Base-by-base conservation (phyloP, 2,888 invertebrate species). In the Aromia moschata region DNA sequence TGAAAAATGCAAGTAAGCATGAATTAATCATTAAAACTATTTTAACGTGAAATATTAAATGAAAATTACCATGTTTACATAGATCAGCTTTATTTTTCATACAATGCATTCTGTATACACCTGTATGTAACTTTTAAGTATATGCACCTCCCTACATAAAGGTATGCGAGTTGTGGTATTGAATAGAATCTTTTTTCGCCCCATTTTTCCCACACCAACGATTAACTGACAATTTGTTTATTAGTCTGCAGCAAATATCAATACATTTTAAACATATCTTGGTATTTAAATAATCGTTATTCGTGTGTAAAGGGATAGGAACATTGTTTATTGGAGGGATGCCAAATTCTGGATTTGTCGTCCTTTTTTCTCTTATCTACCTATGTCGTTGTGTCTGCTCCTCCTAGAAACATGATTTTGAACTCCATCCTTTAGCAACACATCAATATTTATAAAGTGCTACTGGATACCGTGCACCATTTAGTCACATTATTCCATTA, bases 321-420 rank as follows among this genome's bases (percentile, higher is more conserved):
- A 94, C 94, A 71, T 88, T 84, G 68, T 90, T 90, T 84, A 96
- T 90, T 0, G 96, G 95, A 0, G 94, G 93, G 81, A 97, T 94
- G 9, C 96, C 93, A 58, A 97, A 81, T 0, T 93, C 93, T 1
- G 92, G 91, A 53, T n/a, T n/a, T n/a, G n/a, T n/a, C n/a, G 92
- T 84, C 3, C 92, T 93, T 38, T 85, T 84, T 74, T 83, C 79
- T 71, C 96, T 86, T 16, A 96, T 79, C 73, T 87, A 95, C 3
- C n/a, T n/a, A n/a, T n/a, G n/a, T n/a, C n/a, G 25, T 25, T 25
- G 7, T 25, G 25, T 25, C 25, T 3, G 25, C 7, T 25, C 7
- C 25, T 25, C 4, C 25, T 25, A 7, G 4, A 25, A 25, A 25
- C 25, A 25, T n/a, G n/a, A n/a, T n/a, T n/a, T n/a, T n/a, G n/a